Evolutionary conservation across 2,888 invertebrate genomes (phyloP).

Genomic region (Microdon myrmicae): DNA sequence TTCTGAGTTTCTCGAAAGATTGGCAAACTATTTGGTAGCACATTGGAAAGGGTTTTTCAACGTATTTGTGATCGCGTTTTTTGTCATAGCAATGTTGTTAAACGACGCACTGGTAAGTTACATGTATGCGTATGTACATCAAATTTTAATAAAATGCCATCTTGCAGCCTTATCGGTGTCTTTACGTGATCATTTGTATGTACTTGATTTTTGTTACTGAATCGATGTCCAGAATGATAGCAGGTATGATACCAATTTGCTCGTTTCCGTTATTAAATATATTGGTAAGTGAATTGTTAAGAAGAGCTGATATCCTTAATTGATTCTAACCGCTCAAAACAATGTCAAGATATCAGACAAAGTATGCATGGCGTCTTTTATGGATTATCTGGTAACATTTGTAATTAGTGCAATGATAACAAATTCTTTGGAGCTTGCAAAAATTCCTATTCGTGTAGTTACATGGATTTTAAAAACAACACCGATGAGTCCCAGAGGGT

Average conservation of each 20-base stretch:
- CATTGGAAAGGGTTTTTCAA: slow-evolving; percentile 15
- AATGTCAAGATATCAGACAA: slow-evolving; percentile 18
- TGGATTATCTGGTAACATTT: slow-evolving; percentile 14
- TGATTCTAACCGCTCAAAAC: not conserved
- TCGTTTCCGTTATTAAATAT: slow-evolving; percentile 26
- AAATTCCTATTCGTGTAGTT: not conserved
- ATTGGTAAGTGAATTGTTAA: slow-evolving; percentile 3
- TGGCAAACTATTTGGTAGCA: not conserved
- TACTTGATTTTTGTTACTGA: slow-evolving; percentile 5
- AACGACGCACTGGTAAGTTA: slow-evolving; percentile 9
- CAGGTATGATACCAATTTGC: slow-evolving; percentile 22
- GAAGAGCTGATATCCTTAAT: not conserved
- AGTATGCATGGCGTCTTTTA: slow-evolving; percentile 20
- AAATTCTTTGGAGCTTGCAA: slow-evolving; percentile 6
- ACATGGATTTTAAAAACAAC: not conserved
- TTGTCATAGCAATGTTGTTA: slow-evolving; percentile 7
- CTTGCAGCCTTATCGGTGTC: slow-evolving; percentile 12
- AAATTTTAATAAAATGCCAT: not conserved
- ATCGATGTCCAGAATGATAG: slow-evolving; percentile 7
- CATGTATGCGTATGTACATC: not conserved
- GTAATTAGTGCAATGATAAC: slow-evolving; percentile 8
- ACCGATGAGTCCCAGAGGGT: slow-evolving; percentile 3
- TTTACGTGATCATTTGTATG: slow-evolving; percentile 15
- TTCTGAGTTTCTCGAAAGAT: too few relatives aligned
- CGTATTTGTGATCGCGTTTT: not conserved